Base-by-base conservation (phyloP, 2,888 invertebrate genomes). In the Nipponacmea schrenckii region DNA sequence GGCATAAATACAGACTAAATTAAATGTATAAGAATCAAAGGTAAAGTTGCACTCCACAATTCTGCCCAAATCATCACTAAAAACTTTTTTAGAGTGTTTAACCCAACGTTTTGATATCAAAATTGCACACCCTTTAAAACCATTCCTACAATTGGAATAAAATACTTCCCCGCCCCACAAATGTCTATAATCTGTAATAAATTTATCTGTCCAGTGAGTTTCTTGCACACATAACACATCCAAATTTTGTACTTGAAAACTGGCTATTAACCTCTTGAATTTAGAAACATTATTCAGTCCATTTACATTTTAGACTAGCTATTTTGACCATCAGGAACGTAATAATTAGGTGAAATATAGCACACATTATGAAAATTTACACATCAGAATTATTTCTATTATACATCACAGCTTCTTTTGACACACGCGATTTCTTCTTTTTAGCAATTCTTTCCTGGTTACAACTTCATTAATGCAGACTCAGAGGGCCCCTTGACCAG, bases 91-190 rank as follows among this genome's bases (percentile, higher is more conserved):
- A 48, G 15, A 48, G 14, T 48, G 14, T 48, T 14, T 14, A 17
- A 48, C 48, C 14, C 14, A 48, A 48, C n/a, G 48, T 48, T 48
- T 48, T 17, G 48, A 48, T 17, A 48, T 48, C 14, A 48, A 48
- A 17, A 48, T 48, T 48, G 48, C 48, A 48, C 48, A 48, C 48
- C 48, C 48, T 48, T 48, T 48, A 48, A 48, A 48, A n/a, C 48
- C 48, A n/a, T 7, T 48, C 3, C n/a, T 48, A 14, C 15, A 48
- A 7, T 17, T 48, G 15, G 48, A 48, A 48, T 48, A 48, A 48
- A 48, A 48, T 3, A 48, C 7, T 48, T 12, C 48, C 0, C 48
- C 48, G n/a, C n/a, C 48, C 48, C 48, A 48, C 14, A 48, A 17
- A 7, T 48, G 48, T 48, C n/a, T 48, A 48, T 48, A 48, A 48